Conservation (phyloP, 2,797 vertebrate species). For the Notamacropus eugenii region DNA sequence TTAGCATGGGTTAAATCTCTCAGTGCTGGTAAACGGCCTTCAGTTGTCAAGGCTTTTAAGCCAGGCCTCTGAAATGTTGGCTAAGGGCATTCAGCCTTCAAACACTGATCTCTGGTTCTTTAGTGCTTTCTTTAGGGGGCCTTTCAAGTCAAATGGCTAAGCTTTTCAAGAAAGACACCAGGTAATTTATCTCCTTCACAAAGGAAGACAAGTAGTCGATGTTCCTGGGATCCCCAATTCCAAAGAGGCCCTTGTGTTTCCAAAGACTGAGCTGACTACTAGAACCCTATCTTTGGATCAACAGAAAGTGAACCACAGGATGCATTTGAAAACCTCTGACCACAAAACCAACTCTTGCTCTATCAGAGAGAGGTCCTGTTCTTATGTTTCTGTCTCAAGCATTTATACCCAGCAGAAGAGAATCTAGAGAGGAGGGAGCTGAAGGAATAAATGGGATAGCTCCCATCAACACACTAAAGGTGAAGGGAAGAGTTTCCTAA, state of each 20-base stretch:
- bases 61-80: constrained; percentile 35
- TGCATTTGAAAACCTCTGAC: neutral
- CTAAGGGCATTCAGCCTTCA: constrained; percentile 27
- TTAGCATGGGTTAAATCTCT: neutral
- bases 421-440: neutral
- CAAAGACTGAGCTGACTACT: constrained; percentile 8
- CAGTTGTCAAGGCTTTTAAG: neutral
- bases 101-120: constrained; percentile 40
- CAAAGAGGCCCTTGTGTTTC: constrained; percentile 4
- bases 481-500: neutral
- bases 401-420: neutral
- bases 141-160: constrained; percentile 57
- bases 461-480: neutral
- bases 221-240: neutral
- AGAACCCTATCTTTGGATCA: neutral
- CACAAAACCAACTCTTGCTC: constrained; percentile 45
- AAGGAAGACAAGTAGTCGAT: neutral
- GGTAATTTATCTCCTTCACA: constrained; percentile 47
- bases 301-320: neutral
- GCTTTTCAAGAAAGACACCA: neutral
- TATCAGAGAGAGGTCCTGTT: neutral
- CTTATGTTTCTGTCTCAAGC: constrained; percentile 25
- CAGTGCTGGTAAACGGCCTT: neutral
- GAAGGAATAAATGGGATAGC: neutral
- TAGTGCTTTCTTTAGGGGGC: neutral